phyloP scores from a whole-genome alignment of 2,797 vertebrate species.

The Poeciliopsis paucimaculata region DNA sequence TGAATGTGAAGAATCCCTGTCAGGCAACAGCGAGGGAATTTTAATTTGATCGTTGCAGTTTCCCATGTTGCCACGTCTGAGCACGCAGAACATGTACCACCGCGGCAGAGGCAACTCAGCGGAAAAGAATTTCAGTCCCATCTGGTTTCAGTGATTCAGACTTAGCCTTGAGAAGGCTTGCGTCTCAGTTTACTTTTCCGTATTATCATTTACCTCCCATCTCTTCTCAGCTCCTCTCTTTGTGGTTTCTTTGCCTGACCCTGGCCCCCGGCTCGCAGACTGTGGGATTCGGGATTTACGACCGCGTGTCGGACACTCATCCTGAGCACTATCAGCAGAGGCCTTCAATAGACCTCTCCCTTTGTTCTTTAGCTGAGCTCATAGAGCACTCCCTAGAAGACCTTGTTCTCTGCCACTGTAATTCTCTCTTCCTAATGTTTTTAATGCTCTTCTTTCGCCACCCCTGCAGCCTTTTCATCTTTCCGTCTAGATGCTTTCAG shows the following conservation, averaged over 20 bases:
- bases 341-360: slow-evolving; percentile 60
- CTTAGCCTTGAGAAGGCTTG: slow-evolving; percentile 44
- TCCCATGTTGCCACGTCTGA: slow-evolving; percentile 39
- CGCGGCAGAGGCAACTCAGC: slow-evolving; percentile 10
- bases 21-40: slow-evolving; percentile 28
- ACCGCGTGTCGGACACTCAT: slow-evolving; percentile 65
- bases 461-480: slow-evolving; percentile 72
- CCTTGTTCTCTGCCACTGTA: slow-evolving; percentile 73
- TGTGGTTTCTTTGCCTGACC: slow-evolving; percentile 63
- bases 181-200: slow-evolving; percentile 56
- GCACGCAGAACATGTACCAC: not conserved
- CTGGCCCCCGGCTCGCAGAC: slow-evolving; percentile 49
- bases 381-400: slow-evolving; percentile 61
- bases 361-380: slow-evolving; percentile 66
- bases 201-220: slow-evolving; percentile 59
- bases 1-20: slow-evolving; percentile 60
- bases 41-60: slow-evolving; percentile 56
- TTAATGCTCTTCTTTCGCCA: slow-evolving; percentile 68
- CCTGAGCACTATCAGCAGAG: slow-evolving; percentile 58
- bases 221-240: slow-evolving; percentile 40
- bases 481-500: slow-evolving; percentile 54
- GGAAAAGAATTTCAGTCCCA: slow-evolving; percentile 29
- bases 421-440: slow-evolving; percentile 73
- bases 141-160: slow-evolving; percentile 57
- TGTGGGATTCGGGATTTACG: slow-evolving; percentile 69